Base-by-base conservation (phyloP, 2,797 vertebrate genomes). In the Leuciscus waleckii region DNA sequence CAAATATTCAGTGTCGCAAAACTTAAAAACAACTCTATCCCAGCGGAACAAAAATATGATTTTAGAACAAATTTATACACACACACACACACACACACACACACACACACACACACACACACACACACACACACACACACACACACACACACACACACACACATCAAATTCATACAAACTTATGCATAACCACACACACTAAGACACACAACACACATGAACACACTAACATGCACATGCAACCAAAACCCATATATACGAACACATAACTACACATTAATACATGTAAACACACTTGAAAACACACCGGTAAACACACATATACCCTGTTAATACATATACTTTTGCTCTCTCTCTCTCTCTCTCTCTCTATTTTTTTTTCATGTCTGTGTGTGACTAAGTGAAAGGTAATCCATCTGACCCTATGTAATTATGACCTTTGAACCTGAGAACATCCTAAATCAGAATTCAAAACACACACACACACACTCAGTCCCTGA, bases 391-490 rank as follows among this genome's bases (percentile, higher is more conserved):
- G 49, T 76, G 89, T 91, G 91, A 85, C 88, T 91, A 84, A 91
- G 89, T 91, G 89, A 92, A 94, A 91, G 80, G 85, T 90, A 92
- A 93, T 93, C 91, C 89, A 83, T 93, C 89, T 26, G 88, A 90
- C 92, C 91, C 90, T 87, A 83, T 91, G 91, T 93, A 94, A 95
- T 93, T 93, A 92, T 91, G 91, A 91, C 90, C 91, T 92, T 61
- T 93, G 91, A 93, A 92, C 92, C 87, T 17, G 46, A 91, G 92
- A 90, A 91, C 93, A 92, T 94, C 92, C 92, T 92, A 93, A 93
- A 94, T 94, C 93, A 91, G 91, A 91, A 91, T 91, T 92, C 91
- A 91, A 94, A 94, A 94, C 92, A 94, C 73, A 88, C 67, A 49
- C 43, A 49, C 43, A 49, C 46, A 56, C 63, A 46, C 77, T 49